Base-by-base conservation (phyloP, 2,888 invertebrate species). In the Papilio demoleus region DNA sequence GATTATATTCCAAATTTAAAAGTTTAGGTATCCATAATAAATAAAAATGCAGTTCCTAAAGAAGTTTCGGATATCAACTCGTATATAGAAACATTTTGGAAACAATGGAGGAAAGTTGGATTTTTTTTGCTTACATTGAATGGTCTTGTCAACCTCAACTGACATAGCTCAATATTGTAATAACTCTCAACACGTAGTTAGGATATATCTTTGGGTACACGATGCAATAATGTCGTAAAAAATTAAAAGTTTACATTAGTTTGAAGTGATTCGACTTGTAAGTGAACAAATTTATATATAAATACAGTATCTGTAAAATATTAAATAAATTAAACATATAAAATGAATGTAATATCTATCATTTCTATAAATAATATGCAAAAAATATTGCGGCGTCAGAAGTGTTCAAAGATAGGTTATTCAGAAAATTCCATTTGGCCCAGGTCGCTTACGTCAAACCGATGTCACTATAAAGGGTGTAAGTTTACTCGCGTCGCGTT, bases 371-470 rank as follows among this genome's bases (percentile, higher is more conserved):
- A 50, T 45, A 1, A 11, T 24, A 50, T 24, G 47, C 14, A 11
- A 24, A 45, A 45, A 50, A 50, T 1, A 47, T 47, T 47, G 50
- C n/a, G 9, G 42, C 0, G 42, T 19, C 2, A 45, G 42, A 45
- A 14, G 42, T 45, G 19, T 45, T 27, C 50, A 24, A 50, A 50
- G 50, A 27, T 50, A 50, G 0, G n/a, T 53, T 53, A 27, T 53
- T 53, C n/a, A 53, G 27, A 53, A 27, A 53, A 53, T 42, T 61
- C 27, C 8, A 47, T 62, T 27, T 45, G 47, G 12, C 31, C 27
- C 34, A 45, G 45, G 62, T 56, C 56, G 40, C 53, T 56, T 65
- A 17, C 58, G 59, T 45, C 65, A 45, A 53, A 59, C 45, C 58
- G 31, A 34, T 45, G 40, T 45, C 65, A 58, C 36, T 34, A 58